phyloP scores from a whole-genome alignment of 1,140 invertebrate species.

The Lasaia peninsularis region DNA sequence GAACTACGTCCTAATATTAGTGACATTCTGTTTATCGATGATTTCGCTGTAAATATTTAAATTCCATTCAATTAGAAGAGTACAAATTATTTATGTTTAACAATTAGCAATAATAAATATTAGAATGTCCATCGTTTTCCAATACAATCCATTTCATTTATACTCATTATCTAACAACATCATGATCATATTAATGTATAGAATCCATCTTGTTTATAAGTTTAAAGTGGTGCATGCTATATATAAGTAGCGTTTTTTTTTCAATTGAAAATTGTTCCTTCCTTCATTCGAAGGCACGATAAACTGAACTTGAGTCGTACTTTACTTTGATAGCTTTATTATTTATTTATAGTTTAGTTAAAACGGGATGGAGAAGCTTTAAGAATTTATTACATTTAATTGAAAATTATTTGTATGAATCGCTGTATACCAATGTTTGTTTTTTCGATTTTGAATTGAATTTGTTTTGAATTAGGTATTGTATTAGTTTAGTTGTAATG shows the following conservation, averaged over 20 bases:
- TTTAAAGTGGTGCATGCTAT: slow-evolving; percentile 63
- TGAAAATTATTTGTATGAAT: slow-evolving; percentile 5
- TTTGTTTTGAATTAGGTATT: slow-evolving; percentile 5
- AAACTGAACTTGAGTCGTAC: slow-evolving; percentile 27
- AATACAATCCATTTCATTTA: slow-evolving; percentile 7
- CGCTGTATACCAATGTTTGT: slow-evolving; percentile 3
- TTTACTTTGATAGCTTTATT: slow-evolving; percentile 37
- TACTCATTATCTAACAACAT: neutral
- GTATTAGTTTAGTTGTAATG: neutral
- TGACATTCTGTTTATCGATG: neutral
- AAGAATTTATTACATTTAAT: slow-evolving; percentile 7
- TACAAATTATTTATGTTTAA: slow-evolving; percentile 70
- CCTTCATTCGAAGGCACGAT: slow-evolving; percentile 18
- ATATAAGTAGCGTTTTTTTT: slow-evolving; percentile 52
- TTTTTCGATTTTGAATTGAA: slow-evolving; percentile 1
- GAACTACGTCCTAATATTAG: neutral
- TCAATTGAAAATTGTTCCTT: slow-evolving; percentile 28
- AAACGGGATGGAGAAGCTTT: slow-evolving; percentile 33
- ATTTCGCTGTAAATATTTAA: slow-evolving; percentile 58
- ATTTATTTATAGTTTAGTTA: slow-evolving; percentile 36
- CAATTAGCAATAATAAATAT: slow-evolving; percentile 34
- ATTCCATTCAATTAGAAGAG: slow-evolving; percentile 70
- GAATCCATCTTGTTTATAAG: slow-evolving; percentile 15
- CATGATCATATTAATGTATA: neutral
- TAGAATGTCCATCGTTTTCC: neutral